These are phyloP conservation scores for Botia almorhae DNA, from an alignment of 2,797 vertebrate genomes.

Conservation along the genomic window DNA sequence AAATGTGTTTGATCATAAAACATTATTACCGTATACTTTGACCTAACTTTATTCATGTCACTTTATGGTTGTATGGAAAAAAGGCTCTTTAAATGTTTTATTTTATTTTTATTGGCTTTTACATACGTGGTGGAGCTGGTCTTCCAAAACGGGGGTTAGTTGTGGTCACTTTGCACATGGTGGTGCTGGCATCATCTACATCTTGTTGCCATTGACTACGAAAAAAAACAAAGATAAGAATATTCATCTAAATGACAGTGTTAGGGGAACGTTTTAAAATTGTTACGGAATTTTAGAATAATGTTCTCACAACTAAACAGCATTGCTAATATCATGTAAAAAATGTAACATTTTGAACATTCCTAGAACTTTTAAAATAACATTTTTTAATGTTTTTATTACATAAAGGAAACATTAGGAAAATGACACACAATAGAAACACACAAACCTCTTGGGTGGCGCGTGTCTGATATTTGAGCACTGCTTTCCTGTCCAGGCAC, in stretches of 20 bases:
- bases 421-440: constrained; percentile 8
- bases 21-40: background rate
- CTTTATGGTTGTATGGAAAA: constrained; percentile 15
- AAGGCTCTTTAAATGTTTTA: background rate
- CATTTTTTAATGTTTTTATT: too few relatives aligned
- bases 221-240: constrained; percentile 36
- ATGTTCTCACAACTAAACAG: too few relatives aligned
- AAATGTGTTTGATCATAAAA: too few relatives aligned
- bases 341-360: too few relatives aligned
- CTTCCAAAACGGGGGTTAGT: constrained; percentile 61
- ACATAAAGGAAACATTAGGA: too few relatives aligned
- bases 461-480: constrained; percentile 78
- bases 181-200: constrained; percentile 82
- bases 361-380: too few relatives aligned
- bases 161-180: constrained; percentile 71
- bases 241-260: too few relatives aligned
- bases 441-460: constrained; percentile 69
- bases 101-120: constrained; percentile 2
- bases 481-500: constrained; percentile 84
- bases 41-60: background rate
- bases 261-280: too few relatives aligned
- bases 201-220: constrained; percentile 88
- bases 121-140: constrained; percentile 75
- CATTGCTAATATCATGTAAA: too few relatives aligned
- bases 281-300: too few relatives aligned